A percentile compares a stretch with the other conserved stretches of the same genome.
Evolutionary conservation across 2,113 vertebrate species (phyloP).

Genomic region (Xenotilapia longispinis): DNA sequence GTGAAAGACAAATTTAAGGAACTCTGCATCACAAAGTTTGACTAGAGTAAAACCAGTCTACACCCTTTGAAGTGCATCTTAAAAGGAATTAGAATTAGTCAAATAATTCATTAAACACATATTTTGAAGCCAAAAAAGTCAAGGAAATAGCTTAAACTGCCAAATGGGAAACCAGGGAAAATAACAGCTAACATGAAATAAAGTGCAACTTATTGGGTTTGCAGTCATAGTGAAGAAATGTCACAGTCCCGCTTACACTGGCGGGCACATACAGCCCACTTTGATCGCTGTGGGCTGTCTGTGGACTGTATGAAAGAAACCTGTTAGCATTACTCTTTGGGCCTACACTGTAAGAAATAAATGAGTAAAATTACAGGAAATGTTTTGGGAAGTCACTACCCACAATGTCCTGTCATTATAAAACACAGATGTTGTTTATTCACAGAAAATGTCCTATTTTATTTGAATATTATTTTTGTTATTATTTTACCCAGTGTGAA

Average conservation of each 20-base stretch:
- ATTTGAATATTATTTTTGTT: neutral
- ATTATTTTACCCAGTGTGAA: neutral
- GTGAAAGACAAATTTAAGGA: neutral
- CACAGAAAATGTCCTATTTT: neutral
- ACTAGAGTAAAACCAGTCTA: neutral
- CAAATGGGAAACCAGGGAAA: neutral
- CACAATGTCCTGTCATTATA: neutral
- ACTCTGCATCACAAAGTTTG: neutral
- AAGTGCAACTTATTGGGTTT: neutral
- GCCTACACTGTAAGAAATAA: neutral
- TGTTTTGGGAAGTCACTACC: neutral
- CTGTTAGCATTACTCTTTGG: neutral
- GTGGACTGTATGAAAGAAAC: neutral
- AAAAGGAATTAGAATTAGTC: neutral
- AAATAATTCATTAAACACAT: neutral
- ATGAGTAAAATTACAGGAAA: neutral
- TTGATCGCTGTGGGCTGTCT: neutral
- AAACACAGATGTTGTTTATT: neutral
- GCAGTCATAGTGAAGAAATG: neutral
- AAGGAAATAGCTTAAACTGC: neutral
- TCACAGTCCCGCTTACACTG: neutral
- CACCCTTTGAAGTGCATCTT: neutral
- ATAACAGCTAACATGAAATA: neutral
- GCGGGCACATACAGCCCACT: neutral
- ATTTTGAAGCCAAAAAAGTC: neutral